A percentile compares a stretch with the other conserved stretches of the same genome.
phyloP scores from a whole-genome alignment of 2,888 invertebrate species.

The Cremastinae sp. region DNA sequence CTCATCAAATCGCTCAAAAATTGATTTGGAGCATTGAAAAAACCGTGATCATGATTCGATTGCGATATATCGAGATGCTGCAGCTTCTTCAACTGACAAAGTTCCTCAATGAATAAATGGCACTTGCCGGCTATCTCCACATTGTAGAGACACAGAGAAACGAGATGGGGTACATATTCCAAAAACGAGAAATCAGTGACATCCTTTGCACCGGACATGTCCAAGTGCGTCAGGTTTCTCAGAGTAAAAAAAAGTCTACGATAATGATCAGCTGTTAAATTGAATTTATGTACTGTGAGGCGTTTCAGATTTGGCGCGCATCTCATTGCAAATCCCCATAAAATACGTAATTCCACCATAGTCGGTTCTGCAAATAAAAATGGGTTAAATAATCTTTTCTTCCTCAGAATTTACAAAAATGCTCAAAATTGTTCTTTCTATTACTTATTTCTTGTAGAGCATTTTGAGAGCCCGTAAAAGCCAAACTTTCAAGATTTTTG shows the following conservation, averaged over 20 bases:
- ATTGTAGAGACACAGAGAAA: constrained; percentile 90
- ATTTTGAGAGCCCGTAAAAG: constrained; percentile 86
- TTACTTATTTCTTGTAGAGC: constrained; percentile 71
- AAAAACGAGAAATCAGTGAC: constrained; percentile 86
- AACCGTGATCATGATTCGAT: constrained; percentile 86
- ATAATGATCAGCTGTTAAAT: constrained; percentile 81
- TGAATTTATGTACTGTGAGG: constrained; percentile 83
- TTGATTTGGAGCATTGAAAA: constrained; percentile 88
- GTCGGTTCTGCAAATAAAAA: no score
- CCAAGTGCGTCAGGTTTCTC: constrained; percentile 85
- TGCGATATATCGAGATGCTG: constrained; percentile 93
- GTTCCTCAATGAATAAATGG: constrained; percentile 69
- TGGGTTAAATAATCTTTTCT: no score
- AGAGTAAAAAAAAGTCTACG: constrained; percentile 83
- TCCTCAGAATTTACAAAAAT: no score
- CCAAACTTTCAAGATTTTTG: constrained; percentile 85
- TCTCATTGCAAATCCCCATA: no score
- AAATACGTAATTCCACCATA: constrained; percentile 82
- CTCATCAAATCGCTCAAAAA: constrained; percentile 87
- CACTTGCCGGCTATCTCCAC: constrained; percentile 81
- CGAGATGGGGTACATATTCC: constrained; percentile 85
- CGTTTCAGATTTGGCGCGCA: constrained; percentile 84
- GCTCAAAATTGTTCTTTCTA: no score
- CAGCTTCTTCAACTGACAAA: constrained; percentile 81
- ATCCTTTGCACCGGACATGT: constrained; percentile 86